Conservation (phyloP, 2,113 vertebrate genomes). For the Melanocharis versteri region DNA sequence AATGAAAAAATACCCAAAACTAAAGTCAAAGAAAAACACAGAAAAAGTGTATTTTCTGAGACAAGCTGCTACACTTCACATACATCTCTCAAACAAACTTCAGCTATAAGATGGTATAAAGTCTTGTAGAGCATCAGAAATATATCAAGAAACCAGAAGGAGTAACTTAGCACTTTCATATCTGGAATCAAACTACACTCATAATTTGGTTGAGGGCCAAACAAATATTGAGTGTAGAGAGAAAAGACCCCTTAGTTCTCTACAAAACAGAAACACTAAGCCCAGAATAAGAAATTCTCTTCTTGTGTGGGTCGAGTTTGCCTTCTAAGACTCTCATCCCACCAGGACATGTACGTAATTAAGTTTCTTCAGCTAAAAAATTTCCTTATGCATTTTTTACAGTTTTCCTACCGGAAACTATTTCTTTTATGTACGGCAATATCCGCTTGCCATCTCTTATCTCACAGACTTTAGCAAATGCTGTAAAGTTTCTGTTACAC, state of each 20-base stretch:
- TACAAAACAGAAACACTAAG: not conserved
- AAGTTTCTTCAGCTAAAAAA: not conserved
- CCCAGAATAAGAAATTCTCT: not conserved
- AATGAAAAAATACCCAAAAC: not conserved
- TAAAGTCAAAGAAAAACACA: not conserved
- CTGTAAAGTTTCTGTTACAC: conserved; percentile 7
- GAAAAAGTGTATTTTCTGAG: not conserved
- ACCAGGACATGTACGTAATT: not conserved
- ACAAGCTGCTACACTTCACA: not conserved
- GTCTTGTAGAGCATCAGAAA: not conserved
- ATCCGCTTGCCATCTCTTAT: not conserved
- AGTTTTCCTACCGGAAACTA: not conserved
- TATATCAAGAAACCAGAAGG: not conserved
- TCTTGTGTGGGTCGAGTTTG: not conserved
- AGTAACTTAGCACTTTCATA: not conserved
- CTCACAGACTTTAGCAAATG: not conserved
- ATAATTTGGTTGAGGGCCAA: not conserved
- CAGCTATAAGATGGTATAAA: not conserved
- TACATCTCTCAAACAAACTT: not conserved
- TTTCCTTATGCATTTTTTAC: not conserved
- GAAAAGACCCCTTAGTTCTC: not conserved
- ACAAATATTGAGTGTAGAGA: not conserved
- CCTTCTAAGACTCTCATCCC: not conserved
- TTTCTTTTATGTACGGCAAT: not conserved
- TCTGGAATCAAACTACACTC: not conserved